Base-by-base conservation (phyloP, 2,888 invertebrate genomes). In the Eupelmus urozonus region DNA sequence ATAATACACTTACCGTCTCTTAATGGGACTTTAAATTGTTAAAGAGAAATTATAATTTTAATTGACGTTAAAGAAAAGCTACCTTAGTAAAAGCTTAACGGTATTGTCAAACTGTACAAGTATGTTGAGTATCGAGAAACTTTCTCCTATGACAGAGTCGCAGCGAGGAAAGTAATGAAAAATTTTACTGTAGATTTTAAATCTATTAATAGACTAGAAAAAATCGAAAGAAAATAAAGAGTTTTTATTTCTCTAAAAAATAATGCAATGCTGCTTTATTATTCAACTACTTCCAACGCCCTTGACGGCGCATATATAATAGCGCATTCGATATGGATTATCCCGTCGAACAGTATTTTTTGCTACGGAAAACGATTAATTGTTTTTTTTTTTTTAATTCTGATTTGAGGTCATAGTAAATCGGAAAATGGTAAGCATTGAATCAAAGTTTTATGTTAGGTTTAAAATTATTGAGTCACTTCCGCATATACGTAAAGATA, bases 221-320 rank as follows among this genome's bases (percentile, higher is more conserved):
- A n/a, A 59, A 70, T 29, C 23, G 23, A 73, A 51, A 29, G 16
- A 59, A 70, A 75, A 73, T 78, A 79, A 71, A 79, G 65, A 53
- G 34, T 74, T 77, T 73, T 71, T 77, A 72, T 78, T 78, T 75
- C 67, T 75, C 49, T 67, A 65, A 71, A 34, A 71, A 34, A 55
- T 27, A 69, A 69, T 51, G 25, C n/a, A 45, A 62, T 16, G 18
- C 49, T 59, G 65, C 9, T 71, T 74, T 79, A 73, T 76, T 79
- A 69, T 57, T 79, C n/a, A 51, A 63, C 53, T 60, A 72, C 76
- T 69, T 73, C 40, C 73, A n/a, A n/a, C n/a, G 23, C 49, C 73
- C 79, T 72, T 72, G 13, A 55, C 23, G 16, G 40, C 49, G 4
- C 25, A 23, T 42, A 11, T 49, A 63, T 53, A 53, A 45, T 60